Percentiles rank a stretch among this genome's conserved stretches.
These are phyloP conservation scores for Eubucco bourcierii DNA, from an alignment of 2,113 vertebrate genomes.

Conservation along the genomic window DNA sequence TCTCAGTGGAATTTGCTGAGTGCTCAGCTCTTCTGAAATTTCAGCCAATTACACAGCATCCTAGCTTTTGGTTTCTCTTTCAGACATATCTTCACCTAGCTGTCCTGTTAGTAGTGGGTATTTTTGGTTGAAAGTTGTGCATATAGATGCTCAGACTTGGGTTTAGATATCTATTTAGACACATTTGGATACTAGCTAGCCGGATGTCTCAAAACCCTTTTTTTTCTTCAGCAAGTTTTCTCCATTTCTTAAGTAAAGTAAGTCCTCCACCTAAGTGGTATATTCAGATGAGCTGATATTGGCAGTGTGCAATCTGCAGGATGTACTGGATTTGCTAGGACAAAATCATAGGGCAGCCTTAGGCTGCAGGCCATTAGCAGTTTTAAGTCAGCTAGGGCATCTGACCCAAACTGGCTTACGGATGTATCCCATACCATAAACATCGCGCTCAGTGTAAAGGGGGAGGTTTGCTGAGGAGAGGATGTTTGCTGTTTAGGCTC, in stretches of 20 bases:
- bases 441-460: too few relatives aligned
- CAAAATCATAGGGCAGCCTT: too few relatives aligned
- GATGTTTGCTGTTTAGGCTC: too few relatives aligned
- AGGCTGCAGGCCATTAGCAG: too few relatives aligned
- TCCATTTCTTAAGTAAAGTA: not conserved
- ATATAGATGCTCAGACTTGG: not conserved
- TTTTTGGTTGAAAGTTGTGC: not conserved
- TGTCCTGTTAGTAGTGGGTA: not conserved
- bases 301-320: not conserved
- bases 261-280: not conserved
- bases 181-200: not conserved
- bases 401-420: too few relatives aligned
- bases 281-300: not conserved
- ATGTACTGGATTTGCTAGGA: too few relatives aligned
- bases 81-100: rapidly evolving
- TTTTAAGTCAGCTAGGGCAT: too few relatives aligned
- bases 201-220: not conserved
- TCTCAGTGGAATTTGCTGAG: not conserved
- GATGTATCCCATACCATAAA: too few relatives aligned
- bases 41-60: not conserved
- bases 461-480: too few relatives aligned
- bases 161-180: not conserved
- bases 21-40: not conserved
- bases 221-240: not conserved
- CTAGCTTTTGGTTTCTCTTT: not conserved